Percentiles rank a stretch among this genome's conserved stretches.
These are phyloP conservation scores for Macaca fascicularis DNA, from an alignment of 2,113 vertebrate genomes.

Conservation along the genomic window DNA sequence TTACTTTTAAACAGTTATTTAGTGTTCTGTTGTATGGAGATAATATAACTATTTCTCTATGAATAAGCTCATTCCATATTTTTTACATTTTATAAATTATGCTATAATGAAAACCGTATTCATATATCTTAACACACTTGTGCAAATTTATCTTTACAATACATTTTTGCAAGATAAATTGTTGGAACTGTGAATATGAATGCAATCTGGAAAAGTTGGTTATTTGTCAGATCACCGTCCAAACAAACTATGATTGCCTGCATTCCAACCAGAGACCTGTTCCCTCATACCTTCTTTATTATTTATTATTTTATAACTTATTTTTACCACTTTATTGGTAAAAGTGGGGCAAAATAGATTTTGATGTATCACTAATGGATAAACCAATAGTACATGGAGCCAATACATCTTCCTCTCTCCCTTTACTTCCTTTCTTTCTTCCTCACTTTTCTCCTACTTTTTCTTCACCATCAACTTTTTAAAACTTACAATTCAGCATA, in stretches of 20 bases:
- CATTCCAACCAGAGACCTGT: rapidly evolving
- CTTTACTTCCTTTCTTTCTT: background rate
- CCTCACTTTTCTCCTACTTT: background rate
- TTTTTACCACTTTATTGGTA: background rate
- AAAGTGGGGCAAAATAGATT: background rate
- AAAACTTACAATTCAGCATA: background rate
- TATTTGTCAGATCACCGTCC: background rate
- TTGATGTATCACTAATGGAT: background rate
- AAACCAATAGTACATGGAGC: background rate
- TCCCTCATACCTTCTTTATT: background rate
- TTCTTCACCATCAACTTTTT: background rate
- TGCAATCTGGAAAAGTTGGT: background rate
- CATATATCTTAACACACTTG: background rate
- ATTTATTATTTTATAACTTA: background rate
- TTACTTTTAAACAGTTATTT: background rate
- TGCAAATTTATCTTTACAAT: background rate
- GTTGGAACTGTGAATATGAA: background rate
- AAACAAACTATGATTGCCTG: background rate
- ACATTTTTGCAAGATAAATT: background rate
- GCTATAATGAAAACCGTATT: background rate
- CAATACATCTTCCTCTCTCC: background rate
- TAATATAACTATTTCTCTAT: background rate
- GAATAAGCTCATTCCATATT: background rate
- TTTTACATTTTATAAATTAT: background rate
- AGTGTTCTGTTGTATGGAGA: background rate